Conservation (phyloP, 2,888 invertebrate species). For the Agapostemon virescens region DNA sequence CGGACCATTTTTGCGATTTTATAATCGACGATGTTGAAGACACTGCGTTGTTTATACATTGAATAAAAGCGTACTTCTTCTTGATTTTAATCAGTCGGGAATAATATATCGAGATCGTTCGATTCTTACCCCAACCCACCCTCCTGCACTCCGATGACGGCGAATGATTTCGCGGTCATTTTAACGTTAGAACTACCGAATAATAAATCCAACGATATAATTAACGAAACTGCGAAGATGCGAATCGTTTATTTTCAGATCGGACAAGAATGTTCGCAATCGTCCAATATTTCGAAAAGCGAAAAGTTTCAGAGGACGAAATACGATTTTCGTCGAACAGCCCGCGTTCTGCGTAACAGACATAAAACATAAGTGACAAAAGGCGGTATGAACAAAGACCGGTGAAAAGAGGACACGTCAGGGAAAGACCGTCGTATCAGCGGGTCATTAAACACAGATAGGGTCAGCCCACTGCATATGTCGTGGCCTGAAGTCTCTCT, state of each 20-base stretch:
- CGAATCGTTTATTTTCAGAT: not conserved
- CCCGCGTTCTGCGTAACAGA: not conserved
- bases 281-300: not conserved
- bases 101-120: too few relatives aligned
- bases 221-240: not conserved
- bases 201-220: not conserved
- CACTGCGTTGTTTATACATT: too few relatives aligned
- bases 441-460: constrained; percentile 74
- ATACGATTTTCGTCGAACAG: not conserved
- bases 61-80: too few relatives aligned
- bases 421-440: constrained; percentile 64
- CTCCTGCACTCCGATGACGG: too few relatives aligned
- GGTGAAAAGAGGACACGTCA: constrained; percentile 40
- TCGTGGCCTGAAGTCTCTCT: constrained; percentile 50
- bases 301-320: not conserved
- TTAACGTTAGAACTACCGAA: too few relatives aligned
- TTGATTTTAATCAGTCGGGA: too few relatives aligned
- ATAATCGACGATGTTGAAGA: too few relatives aligned
- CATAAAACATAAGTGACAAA: constrained; percentile 33
- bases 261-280: not conserved
- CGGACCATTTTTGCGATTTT: too few relatives aligned
- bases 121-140: too few relatives aligned
- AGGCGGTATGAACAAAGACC: constrained; percentile 28
- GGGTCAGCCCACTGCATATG: constrained; percentile 72
- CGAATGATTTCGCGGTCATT: too few relatives aligned